A percentile compares a stretch with the other conserved stretches of the same genome.
Conservation (phyloP, 1,140 invertebrate species). For the Epicauta chinensis region DNA sequence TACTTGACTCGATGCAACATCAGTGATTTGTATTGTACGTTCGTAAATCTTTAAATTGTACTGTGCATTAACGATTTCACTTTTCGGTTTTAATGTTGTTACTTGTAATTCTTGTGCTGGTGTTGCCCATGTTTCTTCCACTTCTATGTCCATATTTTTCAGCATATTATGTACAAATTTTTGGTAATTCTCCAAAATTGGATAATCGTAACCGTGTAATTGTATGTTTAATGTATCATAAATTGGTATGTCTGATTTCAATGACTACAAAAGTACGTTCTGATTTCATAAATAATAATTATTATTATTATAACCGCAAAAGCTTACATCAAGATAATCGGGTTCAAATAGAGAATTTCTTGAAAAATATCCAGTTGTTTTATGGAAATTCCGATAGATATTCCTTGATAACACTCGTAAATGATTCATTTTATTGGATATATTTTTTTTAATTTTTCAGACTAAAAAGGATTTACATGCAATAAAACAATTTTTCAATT, state of each 20-base stretch:
- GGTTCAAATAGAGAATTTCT: constrained; percentile 45
- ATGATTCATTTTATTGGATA: constrained; percentile 2
- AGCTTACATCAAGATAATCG: constrained; percentile 51
- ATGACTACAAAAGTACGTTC: constrained; percentile 44
- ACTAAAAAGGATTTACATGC: no score
- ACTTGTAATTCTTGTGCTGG: constrained; percentile 63
- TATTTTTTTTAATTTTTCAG: no score
- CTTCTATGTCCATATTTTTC: constrained; percentile 64
- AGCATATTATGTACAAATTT: constrained; percentile 67
- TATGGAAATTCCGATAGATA: background rate
- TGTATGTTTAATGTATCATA: constrained; percentile 70
- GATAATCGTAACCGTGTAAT: constrained; percentile 75
- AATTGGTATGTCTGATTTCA: constrained; percentile 62
- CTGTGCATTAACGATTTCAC: constrained; percentile 57
- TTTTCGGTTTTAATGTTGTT: constrained; percentile 61
- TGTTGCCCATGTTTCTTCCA: constrained; percentile 69
- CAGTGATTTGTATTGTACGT: constrained; percentile 62
- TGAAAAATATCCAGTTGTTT: background rate
- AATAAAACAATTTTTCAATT: no score
- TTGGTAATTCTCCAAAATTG: constrained; percentile 73
- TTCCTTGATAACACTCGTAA: background rate
- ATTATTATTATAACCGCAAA: no score
- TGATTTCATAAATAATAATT: constrained; percentile 40
- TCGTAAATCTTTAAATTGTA: constrained; percentile 72
- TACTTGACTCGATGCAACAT: constrained; percentile 33